Percentiles rank a stretch among this genome's conserved stretches.
Evolutionary conservation across 2,113 vertebrate genomes (phyloP).

Genomic region (Nesogale talazaci): DNA sequence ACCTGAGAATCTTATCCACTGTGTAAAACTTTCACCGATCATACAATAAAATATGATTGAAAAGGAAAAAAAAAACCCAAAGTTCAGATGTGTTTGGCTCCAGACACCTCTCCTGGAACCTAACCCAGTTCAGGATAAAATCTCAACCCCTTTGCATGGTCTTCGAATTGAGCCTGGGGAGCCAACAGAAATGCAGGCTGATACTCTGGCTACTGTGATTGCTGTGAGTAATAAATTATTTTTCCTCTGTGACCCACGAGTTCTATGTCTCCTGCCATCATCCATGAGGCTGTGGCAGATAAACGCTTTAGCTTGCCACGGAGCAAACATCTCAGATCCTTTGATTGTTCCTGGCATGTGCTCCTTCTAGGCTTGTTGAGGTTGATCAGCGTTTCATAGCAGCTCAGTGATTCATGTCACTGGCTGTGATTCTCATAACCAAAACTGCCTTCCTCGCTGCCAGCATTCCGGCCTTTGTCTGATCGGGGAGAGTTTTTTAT

Average conservation of each 20-base stretch:
- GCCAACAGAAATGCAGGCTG: neutral
- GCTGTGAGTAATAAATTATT: neutral
- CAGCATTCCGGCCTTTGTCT: constrained; percentile 23
- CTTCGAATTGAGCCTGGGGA: neutral
- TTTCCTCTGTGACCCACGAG: neutral
- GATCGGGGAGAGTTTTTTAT: constrained; percentile 29
- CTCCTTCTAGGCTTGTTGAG: neutral
- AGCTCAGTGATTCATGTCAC: neutral
- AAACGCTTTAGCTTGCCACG: neutral
- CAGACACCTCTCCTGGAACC: neutral
- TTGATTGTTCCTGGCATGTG: neutral
- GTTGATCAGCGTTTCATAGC: neutral
- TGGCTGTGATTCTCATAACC: constrained; percentile 8
- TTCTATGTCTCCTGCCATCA: neutral
- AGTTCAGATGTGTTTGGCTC: neutral
- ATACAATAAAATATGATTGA: neutral
- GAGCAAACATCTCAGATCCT: neutral
- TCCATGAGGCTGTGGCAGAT: neutral
- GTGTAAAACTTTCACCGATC: neutral
- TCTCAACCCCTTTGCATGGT: neutral
- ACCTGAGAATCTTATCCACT: neutral
- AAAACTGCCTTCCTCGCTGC: constrained; percentile 41
- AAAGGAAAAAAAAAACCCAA: too few relatives aligned
- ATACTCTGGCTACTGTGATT: neutral
- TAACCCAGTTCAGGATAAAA: neutral